Evolutionary conservation across 2,888 invertebrate genomes (phyloP).

Genomic region (Cylindroiulus punctatus): DNA sequence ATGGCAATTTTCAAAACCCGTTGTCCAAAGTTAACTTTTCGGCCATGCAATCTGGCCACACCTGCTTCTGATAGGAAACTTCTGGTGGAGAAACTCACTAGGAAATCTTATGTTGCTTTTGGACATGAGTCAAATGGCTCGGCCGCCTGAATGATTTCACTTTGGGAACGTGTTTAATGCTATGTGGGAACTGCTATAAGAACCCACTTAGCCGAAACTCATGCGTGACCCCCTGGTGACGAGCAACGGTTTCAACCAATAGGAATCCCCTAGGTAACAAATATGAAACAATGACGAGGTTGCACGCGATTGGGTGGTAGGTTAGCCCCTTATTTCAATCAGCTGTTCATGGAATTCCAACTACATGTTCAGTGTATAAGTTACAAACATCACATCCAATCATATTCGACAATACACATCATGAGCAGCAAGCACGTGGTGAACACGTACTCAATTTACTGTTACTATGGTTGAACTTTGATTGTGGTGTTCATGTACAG

Average conservation of each 20-base stretch:
- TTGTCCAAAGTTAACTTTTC: neutral
- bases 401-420: too few species aligned
- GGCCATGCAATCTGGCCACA: neutral
- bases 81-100: neutral
- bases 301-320: neutral
- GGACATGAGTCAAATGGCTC: constrained; percentile 8
- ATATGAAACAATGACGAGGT: neutral
- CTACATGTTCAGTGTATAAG: too few species aligned
- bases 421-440: too few species aligned
- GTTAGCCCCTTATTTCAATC: neutral
- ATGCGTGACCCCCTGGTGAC: neutral
- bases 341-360: neutral
- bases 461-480: too few species aligned
- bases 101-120: neutral
- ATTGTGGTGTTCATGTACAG: too few species aligned
- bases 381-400: too few species aligned
- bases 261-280: neutral
- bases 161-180: neutral
- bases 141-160: constrained; percentile 1
- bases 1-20: neutral
- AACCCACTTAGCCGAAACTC: neutral
- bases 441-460: too few species aligned
- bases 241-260: neutral
- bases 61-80: neutral
- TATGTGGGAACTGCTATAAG: neutral